These are phyloP conservation scores for Urocitellus parryii DNA, from an alignment of 2,113 vertebrate species.

Conservation along the genomic window DNA sequence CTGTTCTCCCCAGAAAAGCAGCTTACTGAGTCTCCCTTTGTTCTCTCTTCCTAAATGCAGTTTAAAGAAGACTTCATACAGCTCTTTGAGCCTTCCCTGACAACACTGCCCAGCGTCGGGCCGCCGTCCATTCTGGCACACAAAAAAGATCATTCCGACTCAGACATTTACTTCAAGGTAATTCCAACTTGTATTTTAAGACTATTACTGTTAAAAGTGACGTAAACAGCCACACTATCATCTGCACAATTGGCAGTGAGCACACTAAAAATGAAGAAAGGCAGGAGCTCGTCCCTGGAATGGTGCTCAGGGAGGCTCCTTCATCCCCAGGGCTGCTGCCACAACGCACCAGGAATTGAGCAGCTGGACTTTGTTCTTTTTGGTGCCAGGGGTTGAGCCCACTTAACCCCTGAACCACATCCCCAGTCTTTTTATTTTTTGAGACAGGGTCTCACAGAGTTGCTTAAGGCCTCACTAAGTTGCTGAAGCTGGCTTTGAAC, in stretches of 20 bases:
- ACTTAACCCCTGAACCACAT: no score
- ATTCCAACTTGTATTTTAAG: neutral
- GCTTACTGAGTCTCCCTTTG: neutral
- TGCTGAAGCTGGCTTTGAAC: no score
- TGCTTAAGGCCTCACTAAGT: no score
- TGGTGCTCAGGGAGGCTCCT: neutral
- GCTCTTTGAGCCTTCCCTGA: conserved; percentile 64
- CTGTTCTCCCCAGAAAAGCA: neutral
- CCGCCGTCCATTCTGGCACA: conserved; percentile 62
- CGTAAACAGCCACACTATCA: neutral
- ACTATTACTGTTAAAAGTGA: neutral
- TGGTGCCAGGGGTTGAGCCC: no score
- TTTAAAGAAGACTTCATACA: conserved; percentile 71
- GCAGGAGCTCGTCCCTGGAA: neutral
- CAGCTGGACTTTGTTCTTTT: neutral
- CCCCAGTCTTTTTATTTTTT: no score
- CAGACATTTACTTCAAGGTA: conserved; percentile 61
- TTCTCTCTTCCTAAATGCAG: conserved; percentile 41
- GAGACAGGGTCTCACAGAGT: no score
- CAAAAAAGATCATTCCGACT: neutral
- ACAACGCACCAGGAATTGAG: neutral
- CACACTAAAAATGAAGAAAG: neutral
- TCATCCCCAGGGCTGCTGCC: neutral
- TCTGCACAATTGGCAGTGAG: neutral
- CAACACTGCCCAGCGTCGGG: conserved; percentile 63